Evolutionary conservation across 1,140 invertebrate genomes (phyloP).

Genomic region (Atta texana): DNA sequence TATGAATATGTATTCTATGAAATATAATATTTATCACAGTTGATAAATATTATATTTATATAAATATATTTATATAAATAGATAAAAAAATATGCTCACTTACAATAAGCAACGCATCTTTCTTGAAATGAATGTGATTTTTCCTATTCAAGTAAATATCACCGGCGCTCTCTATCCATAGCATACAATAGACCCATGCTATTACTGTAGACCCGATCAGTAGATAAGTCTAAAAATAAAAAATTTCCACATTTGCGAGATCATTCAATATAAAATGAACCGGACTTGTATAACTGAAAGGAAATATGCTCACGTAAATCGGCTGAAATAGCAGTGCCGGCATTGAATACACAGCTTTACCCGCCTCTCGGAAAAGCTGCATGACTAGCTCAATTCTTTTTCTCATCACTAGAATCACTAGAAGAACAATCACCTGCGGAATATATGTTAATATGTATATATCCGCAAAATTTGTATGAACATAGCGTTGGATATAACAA

Average conservation of each 20-base stretch:
- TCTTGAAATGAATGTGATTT: conserved; percentile 86
- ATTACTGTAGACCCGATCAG: conserved; percentile 86
- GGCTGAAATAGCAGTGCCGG: conserved; percentile 92
- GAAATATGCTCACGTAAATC: conserved; percentile 87
- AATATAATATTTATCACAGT: background rate
- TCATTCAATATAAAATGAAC: background rate
- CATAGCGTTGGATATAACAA: background rate
- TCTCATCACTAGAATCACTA: conserved; percentile 91
- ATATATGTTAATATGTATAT: background rate
- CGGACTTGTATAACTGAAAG: background rate
- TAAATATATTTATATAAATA: no score
- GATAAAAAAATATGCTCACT: conserved; percentile 74
- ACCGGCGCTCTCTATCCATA: conserved; percentile 90
- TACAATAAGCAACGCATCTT: conserved; percentile 87
- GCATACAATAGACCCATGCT: conserved; percentile 88
- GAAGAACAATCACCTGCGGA: conserved; percentile 86
- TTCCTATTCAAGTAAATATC: conserved; percentile 83
- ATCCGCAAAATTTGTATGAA: background rate
- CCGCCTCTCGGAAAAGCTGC: conserved; percentile 91
- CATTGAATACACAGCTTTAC: conserved; percentile 90
- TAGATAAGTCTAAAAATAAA: conserved; percentile 89
- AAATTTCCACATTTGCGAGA: background rate
- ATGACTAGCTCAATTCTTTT: conserved; percentile 91
- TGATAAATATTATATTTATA: no score
- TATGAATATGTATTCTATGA: background rate